These are phyloP conservation scores for Turnix velox DNA, from an alignment of 2,113 vertebrate genomes.

Conservation along the genomic window DNA sequence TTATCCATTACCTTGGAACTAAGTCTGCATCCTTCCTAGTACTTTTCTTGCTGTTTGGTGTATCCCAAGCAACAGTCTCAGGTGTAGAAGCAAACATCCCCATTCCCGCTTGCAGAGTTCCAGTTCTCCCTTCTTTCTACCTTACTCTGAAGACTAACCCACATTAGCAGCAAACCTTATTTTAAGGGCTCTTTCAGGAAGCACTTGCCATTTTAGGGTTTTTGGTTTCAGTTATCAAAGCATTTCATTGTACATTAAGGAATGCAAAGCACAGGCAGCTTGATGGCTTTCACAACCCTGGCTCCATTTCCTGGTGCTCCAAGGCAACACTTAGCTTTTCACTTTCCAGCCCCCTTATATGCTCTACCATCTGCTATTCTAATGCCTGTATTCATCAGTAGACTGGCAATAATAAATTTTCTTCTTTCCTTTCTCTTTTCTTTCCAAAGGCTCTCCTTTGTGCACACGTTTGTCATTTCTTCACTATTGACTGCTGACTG, in stretches of 20 bases:
- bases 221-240: constrained; percentile 58
- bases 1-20: constrained; percentile 46
- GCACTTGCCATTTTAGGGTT: not conserved
- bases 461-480: constrained; percentile 37
- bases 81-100: rapidly evolving
- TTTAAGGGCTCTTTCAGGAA: constrained; percentile 42
- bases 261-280: constrained; percentile 50
- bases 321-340: constrained; percentile 68
- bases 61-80: not conserved
- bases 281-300: constrained; percentile 71
- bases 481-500: not conserved
- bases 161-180: not conserved
- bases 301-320: constrained; percentile 71
- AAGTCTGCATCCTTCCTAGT: constrained; percentile 10
- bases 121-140: not conserved
- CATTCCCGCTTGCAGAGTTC: not conserved
- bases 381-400: constrained; percentile 73
- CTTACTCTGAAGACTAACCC: not conserved
- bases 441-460: not conserved
- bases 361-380: constrained; percentile 75
- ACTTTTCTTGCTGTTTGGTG: not conserved
- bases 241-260: constrained; percentile 60
- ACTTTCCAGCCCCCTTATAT: constrained; percentile 44
- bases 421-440: constrained; percentile 40
- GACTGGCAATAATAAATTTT: constrained; percentile 69